Percentiles rank a stretch among this genome's conserved stretches.
These are phyloP conservation scores for Artibeus jamaicensis DNA, from an alignment of 2,797 vertebrate genomes.

Conservation along the genomic window DNA sequence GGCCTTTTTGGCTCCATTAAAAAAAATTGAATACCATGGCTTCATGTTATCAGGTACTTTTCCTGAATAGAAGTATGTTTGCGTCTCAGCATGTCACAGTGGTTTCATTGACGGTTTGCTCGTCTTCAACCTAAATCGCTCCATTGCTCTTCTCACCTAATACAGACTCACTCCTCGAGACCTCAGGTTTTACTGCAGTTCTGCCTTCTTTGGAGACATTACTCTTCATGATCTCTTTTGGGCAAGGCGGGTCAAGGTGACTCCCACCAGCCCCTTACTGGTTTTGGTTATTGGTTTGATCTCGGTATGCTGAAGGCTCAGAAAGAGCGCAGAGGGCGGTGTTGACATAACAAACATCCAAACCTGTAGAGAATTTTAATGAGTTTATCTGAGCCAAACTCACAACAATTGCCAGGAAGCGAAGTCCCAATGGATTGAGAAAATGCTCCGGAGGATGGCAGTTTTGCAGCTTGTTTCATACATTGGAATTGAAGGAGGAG, in stretches of 20 bases:
- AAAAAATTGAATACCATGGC: neutral
- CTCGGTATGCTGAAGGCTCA: neutral
- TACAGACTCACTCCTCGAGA: neutral
- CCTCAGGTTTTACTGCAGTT: neutral
- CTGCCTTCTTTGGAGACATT: neutral
- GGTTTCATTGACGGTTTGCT: neutral
- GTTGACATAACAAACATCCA: neutral
- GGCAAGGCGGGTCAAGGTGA: neutral
- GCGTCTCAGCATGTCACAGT: neutral
- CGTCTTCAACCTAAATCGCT: neutral
- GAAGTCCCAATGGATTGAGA: neutral
- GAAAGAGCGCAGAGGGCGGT: neutral
- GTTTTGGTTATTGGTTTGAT: neutral
- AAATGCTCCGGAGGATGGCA: neutral
- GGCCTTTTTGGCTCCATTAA: neutral
- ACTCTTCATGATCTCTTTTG: neutral
- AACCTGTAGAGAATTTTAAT: neutral
- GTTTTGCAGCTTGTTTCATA: neutral
- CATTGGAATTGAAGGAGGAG: neutral
- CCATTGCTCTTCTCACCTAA: neutral
- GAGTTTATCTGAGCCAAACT: neutral
- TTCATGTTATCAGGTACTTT: neutral
- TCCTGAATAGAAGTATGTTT: neutral
- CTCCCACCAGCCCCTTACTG: neutral
- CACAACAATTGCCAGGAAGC: neutral